Evolutionary conservation across 2,113 vertebrate species (phyloP).

Genomic region (Passer montanus): DNA sequence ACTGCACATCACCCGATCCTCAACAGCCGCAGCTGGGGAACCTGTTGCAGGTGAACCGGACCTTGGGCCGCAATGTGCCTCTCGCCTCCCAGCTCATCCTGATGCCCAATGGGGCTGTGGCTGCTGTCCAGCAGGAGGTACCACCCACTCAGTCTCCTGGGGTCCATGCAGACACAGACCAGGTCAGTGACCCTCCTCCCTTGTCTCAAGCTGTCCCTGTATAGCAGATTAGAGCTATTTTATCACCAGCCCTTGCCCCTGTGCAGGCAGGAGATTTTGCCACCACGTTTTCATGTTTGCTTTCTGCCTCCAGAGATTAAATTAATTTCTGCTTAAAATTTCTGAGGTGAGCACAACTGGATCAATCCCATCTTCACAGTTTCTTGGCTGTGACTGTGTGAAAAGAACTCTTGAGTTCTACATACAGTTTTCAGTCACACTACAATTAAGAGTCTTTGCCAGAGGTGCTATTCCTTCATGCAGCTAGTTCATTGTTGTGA

Average conservation of each 20-base stretch:
- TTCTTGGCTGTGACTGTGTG: neutral
- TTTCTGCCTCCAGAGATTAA: neutral
- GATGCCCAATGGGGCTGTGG: constrained; percentile 94
- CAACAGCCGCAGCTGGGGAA: constrained; percentile 84
- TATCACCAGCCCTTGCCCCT: neutral
- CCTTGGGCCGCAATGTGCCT: constrained; percentile 85
- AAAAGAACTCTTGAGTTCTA: neutral
- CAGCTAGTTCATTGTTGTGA: neutral
- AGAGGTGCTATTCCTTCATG: neutral
- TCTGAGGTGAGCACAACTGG: neutral
- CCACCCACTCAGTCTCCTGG: constrained; percentile 78
- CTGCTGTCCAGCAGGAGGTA: constrained; percentile 90
- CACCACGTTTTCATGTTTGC: neutral
- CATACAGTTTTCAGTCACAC: neutral
- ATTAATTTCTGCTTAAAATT: neutral
- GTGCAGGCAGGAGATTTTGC: neutral
- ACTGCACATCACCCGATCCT: constrained; percentile 18
- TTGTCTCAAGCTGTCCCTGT: neutral
- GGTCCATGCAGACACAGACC: constrained; percentile 89
- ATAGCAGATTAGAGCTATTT: neutral
- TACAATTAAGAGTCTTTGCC: neutral
- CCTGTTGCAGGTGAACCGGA: constrained; percentile 84
- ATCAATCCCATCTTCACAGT: neutral
- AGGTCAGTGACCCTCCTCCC: constrained; percentile 78
- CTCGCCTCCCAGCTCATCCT: constrained; percentile 96